These are phyloP conservation scores for Zosterops borbonicus DNA, from an alignment of 2,113 vertebrate genomes.

Conservation along the genomic window DNA sequence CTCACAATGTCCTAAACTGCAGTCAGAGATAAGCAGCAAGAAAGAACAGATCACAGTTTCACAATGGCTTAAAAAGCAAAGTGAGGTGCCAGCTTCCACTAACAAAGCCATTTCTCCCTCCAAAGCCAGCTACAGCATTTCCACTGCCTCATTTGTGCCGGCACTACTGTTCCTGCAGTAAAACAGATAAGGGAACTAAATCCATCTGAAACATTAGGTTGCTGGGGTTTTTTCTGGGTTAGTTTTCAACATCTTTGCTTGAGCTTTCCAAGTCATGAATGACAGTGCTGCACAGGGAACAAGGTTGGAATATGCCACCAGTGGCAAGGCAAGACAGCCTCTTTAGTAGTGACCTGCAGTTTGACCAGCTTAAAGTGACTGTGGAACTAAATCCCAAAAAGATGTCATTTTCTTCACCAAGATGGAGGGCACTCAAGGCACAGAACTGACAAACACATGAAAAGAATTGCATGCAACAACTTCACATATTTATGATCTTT, in stretches of 20 bases:
- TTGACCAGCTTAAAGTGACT: background rate
- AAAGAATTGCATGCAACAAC: background rate
- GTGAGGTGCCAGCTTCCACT: conserved; percentile 27
- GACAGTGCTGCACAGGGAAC: background rate
- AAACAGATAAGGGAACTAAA: conserved; percentile 54
- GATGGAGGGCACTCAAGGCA: background rate
- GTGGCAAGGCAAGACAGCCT: background rate
- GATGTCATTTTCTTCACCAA: background rate
- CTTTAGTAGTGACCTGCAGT: background rate
- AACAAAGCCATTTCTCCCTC: conserved; percentile 37
- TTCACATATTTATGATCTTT: background rate
- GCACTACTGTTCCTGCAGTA: conserved; percentile 32
- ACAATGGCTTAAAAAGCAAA: conserved; percentile 53
- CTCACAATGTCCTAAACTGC: conserved; percentile 43
- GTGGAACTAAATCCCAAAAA: background rate
- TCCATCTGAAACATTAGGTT: background rate
- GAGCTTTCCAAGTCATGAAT: background rate
- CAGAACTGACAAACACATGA: background rate
- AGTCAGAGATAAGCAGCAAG: conserved; percentile 54
- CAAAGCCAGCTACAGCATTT: conserved; percentile 34
- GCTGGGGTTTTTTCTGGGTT: background rate
- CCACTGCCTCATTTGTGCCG: background rate
- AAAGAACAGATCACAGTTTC: conserved; percentile 44
- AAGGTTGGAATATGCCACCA: background rate
- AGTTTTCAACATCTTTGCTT: conserved; percentile 9